Evolutionary conservation across 2,888 invertebrate species (phyloP).

Genomic region (Trichogramma dendrolimi): DNA sequence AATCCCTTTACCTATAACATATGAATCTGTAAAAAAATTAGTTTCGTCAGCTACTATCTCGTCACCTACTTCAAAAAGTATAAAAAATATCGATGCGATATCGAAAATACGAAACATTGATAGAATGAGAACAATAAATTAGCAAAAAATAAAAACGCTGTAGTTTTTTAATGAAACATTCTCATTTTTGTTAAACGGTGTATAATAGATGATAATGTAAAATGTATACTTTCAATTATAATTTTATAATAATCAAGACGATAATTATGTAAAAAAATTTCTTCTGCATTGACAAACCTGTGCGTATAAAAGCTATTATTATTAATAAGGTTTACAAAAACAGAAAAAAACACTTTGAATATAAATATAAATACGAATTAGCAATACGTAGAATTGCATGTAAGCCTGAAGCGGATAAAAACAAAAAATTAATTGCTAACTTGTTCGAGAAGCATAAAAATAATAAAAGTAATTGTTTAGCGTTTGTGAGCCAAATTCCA

Average conservation of each 20-base stretch:
- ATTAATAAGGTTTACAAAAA: conserved; percentile 1
- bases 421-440: neutral
- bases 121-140: neutral
- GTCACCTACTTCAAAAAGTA: too few relatives aligned
- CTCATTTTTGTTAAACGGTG: conserved; percentile 10
- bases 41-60: too few relatives aligned
- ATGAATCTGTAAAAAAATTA: conserved; percentile 5
- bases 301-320: too few relatives aligned
- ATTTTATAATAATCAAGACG: conserved; percentile 8
- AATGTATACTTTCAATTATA: conserved; percentile 15
- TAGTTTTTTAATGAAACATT: conserved; percentile 20
- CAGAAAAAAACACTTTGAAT: conserved; percentile 14
- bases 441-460: neutral
- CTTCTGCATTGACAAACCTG: too few relatives aligned
- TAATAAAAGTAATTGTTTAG: conserved; percentile 29
- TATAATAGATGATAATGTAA: neutral
- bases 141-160: conserved; percentile 3
- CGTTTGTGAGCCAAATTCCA: conserved; percentile 29
- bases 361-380: conserved; percentile 3
- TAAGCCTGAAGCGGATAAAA: conserved; percentile 10
- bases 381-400: conserved; percentile 19
- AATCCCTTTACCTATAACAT: conserved; percentile 20
- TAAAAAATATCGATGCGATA: too few relatives aligned
- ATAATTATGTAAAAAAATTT: neutral
- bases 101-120: too few relatives aligned